Percentiles rank a stretch among this genome's conserved stretches.
Conservation (phyloP, 2,888 invertebrate genomes). For the Cephus pulcher region DNA sequence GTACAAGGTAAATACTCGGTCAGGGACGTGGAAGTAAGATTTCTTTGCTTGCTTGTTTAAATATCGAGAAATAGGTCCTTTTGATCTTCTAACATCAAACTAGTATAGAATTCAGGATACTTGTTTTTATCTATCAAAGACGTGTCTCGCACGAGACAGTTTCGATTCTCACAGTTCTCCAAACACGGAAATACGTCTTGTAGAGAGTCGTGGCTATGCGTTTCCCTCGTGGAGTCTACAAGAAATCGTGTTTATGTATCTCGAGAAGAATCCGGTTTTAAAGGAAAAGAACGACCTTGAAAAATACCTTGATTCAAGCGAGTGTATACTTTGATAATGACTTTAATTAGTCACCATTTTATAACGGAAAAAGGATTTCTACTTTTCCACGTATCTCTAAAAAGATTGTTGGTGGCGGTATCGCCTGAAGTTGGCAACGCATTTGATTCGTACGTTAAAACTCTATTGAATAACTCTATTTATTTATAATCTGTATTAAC, state of each 20-base stretch:
- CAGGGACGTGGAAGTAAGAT: neutral
- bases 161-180: neutral
- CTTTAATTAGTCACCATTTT: neutral
- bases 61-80: neutral
- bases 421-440: too few species aligned
- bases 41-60: neutral
- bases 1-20: neutral
- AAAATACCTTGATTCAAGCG: neutral
- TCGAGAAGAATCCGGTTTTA: neutral
- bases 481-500: neutral
- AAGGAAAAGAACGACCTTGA: neutral
- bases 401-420: neutral
- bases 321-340: neutral
- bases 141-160: neutral
- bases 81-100: neutral
- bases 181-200: neutral
- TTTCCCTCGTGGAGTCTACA: neutral
- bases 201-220: neutral
- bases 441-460: too few species aligned
- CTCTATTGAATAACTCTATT: neutral
- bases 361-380: neutral
- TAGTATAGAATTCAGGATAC: neutral
- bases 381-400: neutral
- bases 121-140: neutral
- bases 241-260: neutral